Percentiles rank a stretch among this genome's conserved stretches.
Evolutionary conservation across 2,797 vertebrate genomes (phyloP).

Genomic region (Sarcoramphus papa): DNA sequence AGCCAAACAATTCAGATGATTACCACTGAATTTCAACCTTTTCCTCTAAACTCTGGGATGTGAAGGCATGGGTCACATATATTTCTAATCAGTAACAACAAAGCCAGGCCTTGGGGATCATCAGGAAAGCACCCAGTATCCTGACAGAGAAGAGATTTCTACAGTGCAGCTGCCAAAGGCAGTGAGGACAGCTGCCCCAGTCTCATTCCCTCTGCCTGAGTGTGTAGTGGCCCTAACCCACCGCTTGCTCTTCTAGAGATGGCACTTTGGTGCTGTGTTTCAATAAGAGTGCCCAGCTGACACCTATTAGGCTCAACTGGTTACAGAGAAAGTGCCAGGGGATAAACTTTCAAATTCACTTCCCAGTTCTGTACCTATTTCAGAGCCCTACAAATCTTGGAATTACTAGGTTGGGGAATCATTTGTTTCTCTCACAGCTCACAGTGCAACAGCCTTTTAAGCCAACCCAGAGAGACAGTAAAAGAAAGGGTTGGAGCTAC

Average conservation of each 20-base stretch:
- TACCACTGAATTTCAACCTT: background rate
- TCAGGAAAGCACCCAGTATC: background rate
- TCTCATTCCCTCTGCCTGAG: background rate
- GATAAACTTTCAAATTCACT: background rate
- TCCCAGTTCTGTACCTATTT: background rate
- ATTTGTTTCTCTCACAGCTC: background rate
- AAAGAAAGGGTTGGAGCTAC: background rate
- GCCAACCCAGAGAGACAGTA: background rate
- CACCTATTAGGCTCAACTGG: background rate
- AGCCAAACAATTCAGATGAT: background rate
- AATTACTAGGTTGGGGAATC: background rate
- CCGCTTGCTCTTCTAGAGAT: background rate
- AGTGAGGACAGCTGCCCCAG: background rate
- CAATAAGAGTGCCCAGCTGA: background rate
- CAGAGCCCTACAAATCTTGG: background rate
- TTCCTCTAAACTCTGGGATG: background rate
- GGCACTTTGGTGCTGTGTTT: background rate
- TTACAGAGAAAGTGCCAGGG: background rate
- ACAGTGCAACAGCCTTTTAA: background rate
- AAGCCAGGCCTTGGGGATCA: background rate
- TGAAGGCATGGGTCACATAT: background rate
- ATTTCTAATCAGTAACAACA: background rate
- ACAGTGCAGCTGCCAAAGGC: background rate
- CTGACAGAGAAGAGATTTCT: background rate
- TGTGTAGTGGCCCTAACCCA: background rate